phyloP scores from a whole-genome alignment of 2,888 invertebrate species.

The Phalera bucephala region DNA sequence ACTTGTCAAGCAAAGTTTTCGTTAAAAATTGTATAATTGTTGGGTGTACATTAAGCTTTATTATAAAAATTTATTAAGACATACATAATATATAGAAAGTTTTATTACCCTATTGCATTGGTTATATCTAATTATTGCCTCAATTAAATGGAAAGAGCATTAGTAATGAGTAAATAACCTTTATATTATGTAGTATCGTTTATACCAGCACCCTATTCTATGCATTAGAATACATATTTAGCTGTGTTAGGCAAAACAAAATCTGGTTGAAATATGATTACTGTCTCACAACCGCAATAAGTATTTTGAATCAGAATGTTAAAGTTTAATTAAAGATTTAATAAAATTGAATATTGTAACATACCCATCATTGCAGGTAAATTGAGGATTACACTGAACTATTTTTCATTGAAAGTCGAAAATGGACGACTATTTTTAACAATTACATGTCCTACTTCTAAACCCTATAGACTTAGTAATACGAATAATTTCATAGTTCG shows the following conservation, averaged over 20 bases:
- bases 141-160: slow-evolving; percentile 50
- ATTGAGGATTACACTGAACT: slow-evolving; percentile 6
- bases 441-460: slow-evolving; percentile 40
- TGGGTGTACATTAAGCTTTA: slow-evolving; percentile 47
- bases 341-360: slow-evolving; percentile 11
- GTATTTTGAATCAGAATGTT: slow-evolving; percentile 14
- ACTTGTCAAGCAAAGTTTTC: slow-evolving; percentile 46
- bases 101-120: slow-evolving; percentile 48
- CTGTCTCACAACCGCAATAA: slow-evolving; percentile 42
- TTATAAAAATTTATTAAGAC: slow-evolving; percentile 54
- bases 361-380: slow-evolving; percentile 8
- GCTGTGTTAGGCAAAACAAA: slow-evolving; percentile 19
- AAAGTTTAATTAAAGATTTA: slow-evolving; percentile 9
- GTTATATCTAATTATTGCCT: slow-evolving; percentile 67
- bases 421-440: slow-evolving; percentile 44
- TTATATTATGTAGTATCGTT: slow-evolving; percentile 38
- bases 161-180: slow-evolving; percentile 38
- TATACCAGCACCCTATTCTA: slow-evolving; percentile 48
- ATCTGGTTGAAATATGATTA: slow-evolving; percentile 34
- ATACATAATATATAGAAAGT: slow-evolving; percentile 43
- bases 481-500: slow-evolving; percentile 22
- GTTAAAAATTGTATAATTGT: slow-evolving; percentile 44
- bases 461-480: slow-evolving; percentile 22
- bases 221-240: slow-evolving; percentile 26
- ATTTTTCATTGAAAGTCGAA: slow-evolving; percentile 27